These are phyloP conservation scores for Onthophagus sagittarius DNA, from an alignment of 2,888 invertebrate species.

Conservation along the genomic window DNA sequence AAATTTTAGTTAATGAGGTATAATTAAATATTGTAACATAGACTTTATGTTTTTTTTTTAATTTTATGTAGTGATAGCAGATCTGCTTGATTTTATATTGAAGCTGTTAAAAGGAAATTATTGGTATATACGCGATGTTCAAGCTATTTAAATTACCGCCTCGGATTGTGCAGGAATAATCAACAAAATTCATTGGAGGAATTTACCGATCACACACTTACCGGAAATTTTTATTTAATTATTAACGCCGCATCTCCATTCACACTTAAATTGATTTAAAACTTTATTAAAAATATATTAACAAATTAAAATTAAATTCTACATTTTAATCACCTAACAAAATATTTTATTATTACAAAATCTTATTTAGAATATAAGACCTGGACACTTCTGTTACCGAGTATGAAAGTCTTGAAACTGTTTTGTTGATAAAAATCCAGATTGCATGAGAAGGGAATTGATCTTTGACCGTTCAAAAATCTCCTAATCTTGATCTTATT, in stretches of 20 bases:
- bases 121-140: conserved; percentile 17
- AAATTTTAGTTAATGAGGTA: conserved; percentile 10
- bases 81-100: conserved; percentile 17
- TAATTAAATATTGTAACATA: background rate
- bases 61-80: conserved; percentile 56
- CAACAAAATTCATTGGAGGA: conserved; percentile 8
- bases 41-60: conserved; percentile 43
- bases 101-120: conserved; percentile 18
- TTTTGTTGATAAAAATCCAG: too few relatives aligned
- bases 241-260: conserved; percentile 2
- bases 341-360: too few relatives aligned
- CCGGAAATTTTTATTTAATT: conserved; percentile 13
- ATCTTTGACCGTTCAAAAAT: too few relatives aligned
- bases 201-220: background rate
- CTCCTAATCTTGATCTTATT: too few relatives aligned
- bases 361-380: too few relatives aligned
- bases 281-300: too few relatives aligned
- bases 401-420: too few relatives aligned
- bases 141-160: background rate
- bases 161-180: background rate
- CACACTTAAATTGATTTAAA: background rate
- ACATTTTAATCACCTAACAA: too few relatives aligned
- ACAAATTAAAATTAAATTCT: too few relatives aligned
- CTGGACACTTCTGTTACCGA: too few relatives aligned
- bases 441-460: too few relatives aligned